These are phyloP conservation scores for Ormyrus thymus DNA, from an alignment of 2,888 invertebrate genomes.

Conservation along the genomic window DNA sequence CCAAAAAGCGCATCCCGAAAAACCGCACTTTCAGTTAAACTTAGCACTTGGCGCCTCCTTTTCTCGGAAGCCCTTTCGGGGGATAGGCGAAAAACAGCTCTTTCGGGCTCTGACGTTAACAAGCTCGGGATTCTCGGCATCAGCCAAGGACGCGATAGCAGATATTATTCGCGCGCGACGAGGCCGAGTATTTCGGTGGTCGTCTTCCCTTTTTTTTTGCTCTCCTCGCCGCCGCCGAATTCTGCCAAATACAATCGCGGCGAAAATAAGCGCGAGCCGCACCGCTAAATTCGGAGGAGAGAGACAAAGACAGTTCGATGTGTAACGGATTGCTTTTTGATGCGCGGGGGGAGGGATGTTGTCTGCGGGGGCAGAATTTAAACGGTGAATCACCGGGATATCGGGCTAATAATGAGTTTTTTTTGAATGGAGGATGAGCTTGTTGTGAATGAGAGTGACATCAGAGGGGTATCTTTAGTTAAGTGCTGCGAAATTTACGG, in stretches of 20 bases:
- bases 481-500: no score
- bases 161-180: constrained; percentile 21
- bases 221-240: background rate
- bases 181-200: constrained; percentile 25
- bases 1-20: constrained; percentile 10
- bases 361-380: background rate
- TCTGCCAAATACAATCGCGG: constrained; percentile 33
- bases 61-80: constrained; percentile 41
- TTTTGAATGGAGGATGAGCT: no score
- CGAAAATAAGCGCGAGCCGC: background rate
- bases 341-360: background rate
- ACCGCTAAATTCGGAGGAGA: background rate
- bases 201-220: constrained; percentile 3
- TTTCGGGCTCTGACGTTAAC: background rate
- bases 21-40: constrained; percentile 24
- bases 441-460: no score
- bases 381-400: background rate
- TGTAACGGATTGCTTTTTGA: constrained; percentile 7
- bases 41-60: background rate
- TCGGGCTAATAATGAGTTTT: background rate
- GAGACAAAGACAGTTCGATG: constrained; percentile 11
- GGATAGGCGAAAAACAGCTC: background rate
- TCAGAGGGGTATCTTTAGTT: no score
- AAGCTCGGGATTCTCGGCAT: background rate
- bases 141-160: constrained; percentile 31